Conservation (phyloP, 2,113 vertebrate species). For the Platichthys stellatus region DNA sequence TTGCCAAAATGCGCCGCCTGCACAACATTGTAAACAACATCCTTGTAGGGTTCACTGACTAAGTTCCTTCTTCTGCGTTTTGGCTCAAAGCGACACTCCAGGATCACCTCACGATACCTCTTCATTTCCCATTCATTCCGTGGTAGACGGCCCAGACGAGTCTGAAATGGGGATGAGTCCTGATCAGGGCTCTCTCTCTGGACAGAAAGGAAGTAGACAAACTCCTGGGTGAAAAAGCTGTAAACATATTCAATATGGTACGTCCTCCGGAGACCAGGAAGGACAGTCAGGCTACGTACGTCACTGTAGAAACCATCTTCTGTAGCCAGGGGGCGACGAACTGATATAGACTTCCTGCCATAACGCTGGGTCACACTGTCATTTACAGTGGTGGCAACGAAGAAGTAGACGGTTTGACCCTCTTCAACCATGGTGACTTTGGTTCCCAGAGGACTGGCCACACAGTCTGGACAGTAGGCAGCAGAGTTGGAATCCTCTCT, state of each 20-base stretch:
- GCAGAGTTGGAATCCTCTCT: constrained; percentile 79
- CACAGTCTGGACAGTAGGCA: constrained; percentile 87
- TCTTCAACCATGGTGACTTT: constrained; percentile 87
- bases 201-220: constrained; percentile 92
- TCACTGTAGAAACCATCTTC: constrained; percentile 85
- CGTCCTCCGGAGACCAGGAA: constrained; percentile 77
- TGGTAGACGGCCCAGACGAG: constrained; percentile 86
- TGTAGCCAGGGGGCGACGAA: constrained; percentile 87
- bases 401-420: constrained; percentile 85
- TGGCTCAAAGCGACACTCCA: constrained; percentile 89
- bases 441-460: constrained; percentile 91
- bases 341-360: constrained; percentile 87
- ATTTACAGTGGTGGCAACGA: constrained; percentile 88
- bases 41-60: constrained; percentile 57
- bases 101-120: constrained; percentile 88
- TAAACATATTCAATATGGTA: constrained; percentile 90
- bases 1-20: constrained; percentile 88
- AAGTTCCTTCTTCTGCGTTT: constrained; percentile 86
- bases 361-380: constrained; percentile 83
- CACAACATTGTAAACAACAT: constrained; percentile 86
- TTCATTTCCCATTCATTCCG: constrained; percentile 82
- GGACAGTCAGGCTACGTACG: constrained; percentile 86
- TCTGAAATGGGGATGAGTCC: constrained; percentile 77
- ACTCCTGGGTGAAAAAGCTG: constrained; percentile 84
- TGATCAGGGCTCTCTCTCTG: constrained; percentile 82